Conservation (phyloP, 2,888 invertebrate genomes). For the Chloroclysta siterata region DNA sequence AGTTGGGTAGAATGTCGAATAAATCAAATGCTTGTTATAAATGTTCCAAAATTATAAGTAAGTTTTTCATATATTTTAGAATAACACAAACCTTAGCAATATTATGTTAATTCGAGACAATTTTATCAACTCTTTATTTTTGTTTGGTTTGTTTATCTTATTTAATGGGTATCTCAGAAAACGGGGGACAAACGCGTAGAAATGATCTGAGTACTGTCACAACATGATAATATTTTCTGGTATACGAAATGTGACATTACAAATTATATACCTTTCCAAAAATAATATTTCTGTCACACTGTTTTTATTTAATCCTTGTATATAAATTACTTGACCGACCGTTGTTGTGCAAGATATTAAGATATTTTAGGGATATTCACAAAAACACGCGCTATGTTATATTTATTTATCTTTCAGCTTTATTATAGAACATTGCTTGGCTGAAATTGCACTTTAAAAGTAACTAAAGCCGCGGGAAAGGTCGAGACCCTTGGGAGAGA, state of each 20-base stretch:
- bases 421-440: not conserved
- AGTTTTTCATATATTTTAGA: slow-evolving; percentile 4
- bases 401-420: not conserved
- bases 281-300: not conserved
- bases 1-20: not conserved
- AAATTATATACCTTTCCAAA: not conserved
- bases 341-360: not conserved
- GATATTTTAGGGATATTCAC: not conserved
- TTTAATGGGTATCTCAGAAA: not conserved
- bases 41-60: slow-evolving; percentile 11
- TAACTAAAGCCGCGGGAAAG: too few relatives aligned
- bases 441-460: not conserved
- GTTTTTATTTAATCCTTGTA: not conserved
- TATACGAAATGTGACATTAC: not conserved
- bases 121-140: slow-evolving; percentile 1
- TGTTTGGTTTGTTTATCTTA: not conserved
- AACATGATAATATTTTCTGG: too few relatives aligned
- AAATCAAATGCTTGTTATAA: slow-evolving; percentile 5
- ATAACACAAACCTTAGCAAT: slow-evolving; percentile 8
- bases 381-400: not conserved
- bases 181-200: not conserved
- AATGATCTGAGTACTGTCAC: too few relatives aligned
- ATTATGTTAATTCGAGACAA: not conserved
- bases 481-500: too few relatives aligned
- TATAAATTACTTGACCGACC: not conserved